Percentiles rank a stretch among this genome's conserved stretches.
Conservation (phyloP, 1,140 invertebrate genomes). For the Frieseomelitta varia region DNA sequence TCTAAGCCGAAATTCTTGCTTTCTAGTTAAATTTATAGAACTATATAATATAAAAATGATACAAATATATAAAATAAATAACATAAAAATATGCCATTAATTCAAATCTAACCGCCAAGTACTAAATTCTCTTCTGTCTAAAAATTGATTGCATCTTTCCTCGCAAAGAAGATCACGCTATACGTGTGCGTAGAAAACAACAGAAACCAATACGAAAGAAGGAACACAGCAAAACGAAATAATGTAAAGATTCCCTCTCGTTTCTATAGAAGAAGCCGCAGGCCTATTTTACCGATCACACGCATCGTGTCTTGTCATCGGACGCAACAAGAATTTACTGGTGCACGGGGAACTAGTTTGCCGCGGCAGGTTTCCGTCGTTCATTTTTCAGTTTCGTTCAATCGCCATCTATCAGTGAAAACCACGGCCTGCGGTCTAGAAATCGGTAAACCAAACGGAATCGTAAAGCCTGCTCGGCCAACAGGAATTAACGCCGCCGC, state of each 20-base stretch:
- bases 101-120: no score
- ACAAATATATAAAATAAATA: no score
- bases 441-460: conserved; percentile 43
- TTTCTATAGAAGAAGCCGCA: background rate
- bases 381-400: conserved; percentile 38
- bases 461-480: conserved; percentile 19
- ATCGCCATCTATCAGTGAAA: background rate
- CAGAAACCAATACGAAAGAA: conserved; percentile 17
- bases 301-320: conserved; percentile 57
- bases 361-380: conserved; percentile 30
- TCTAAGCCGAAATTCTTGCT: no score
- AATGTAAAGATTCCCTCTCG: background rate
- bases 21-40: no score
- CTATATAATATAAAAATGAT: no score
- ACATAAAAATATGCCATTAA: no score
- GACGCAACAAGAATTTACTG: conserved; percentile 57
- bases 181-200: conserved; percentile 20
- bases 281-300: conserved; percentile 41
- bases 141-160: conserved; percentile 39
- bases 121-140: no score
- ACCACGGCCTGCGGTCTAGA: conserved; percentile 30
- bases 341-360: conserved; percentile 53
- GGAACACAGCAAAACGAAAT: conserved; percentile 35
- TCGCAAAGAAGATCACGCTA: background rate
- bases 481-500: conserved; percentile 23